phyloP scores from a whole-genome alignment of 2,113 vertebrate genomes.

The Lasiurus cinereus region DNA sequence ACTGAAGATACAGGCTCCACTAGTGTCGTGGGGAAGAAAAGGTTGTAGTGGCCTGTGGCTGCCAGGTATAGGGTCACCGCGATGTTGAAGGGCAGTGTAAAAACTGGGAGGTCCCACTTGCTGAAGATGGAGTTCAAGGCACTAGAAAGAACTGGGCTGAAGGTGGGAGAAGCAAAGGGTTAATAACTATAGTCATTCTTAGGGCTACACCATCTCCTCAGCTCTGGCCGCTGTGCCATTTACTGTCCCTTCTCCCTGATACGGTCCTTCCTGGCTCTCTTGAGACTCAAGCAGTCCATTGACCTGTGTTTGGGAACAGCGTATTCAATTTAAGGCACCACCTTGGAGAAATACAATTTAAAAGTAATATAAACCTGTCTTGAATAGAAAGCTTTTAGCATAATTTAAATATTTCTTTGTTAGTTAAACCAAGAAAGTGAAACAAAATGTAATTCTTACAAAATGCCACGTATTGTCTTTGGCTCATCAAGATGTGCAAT shows the following conservation, averaged over 20 bases:
- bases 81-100: conserved; percentile 94
- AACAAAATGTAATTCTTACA: conserved; percentile 34
- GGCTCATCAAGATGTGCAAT: background rate
- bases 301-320: background rate
- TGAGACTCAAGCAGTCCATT: background rate
- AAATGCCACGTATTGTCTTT: background rate
- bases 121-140: conserved; percentile 92
- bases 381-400: conserved; percentile 4
- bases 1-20: conserved; percentile 88
- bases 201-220: accelerated
- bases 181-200: background rate
- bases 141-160: conserved; percentile 92
- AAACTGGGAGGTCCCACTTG: conserved; percentile 94
- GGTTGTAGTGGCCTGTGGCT: conserved; percentile 94
- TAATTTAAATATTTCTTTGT: background rate
- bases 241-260: background rate
- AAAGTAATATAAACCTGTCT: conserved; percentile 29
- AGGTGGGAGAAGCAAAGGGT: conserved; percentile 22
- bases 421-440: background rate
- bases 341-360: background rate
- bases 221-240: background rate
- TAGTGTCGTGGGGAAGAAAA: conserved; percentile 91
- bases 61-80: conserved; percentile 92
- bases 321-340: background rate
- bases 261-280: background rate